Evolutionary conservation across 2,888 invertebrate species (phyloP).

Genomic region (Cyaniris semiargus): DNA sequence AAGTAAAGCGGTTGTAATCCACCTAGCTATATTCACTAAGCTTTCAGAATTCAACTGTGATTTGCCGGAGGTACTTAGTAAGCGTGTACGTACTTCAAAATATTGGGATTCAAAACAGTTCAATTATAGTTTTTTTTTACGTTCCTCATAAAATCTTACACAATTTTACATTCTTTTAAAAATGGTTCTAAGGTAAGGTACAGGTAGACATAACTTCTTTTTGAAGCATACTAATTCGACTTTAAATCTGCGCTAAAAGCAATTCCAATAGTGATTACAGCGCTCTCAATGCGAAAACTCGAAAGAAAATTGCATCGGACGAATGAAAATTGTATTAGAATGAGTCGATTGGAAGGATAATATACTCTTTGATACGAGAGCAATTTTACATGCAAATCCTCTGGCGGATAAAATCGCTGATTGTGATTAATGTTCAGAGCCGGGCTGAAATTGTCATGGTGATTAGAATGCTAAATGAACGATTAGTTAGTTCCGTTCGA

Average conservation of each 20-base stretch:
- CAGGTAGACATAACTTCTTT: neutral
- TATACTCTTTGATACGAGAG: slow-evolving; percentile 11
- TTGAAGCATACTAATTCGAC: neutral
- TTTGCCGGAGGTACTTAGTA: too few relatives aligned
- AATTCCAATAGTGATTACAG: neutral
- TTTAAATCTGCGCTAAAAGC: neutral
- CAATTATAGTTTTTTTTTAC: too few relatives aligned
- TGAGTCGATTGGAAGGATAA: neutral
- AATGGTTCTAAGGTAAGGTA: neutral
- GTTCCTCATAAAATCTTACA: too few relatives aligned
- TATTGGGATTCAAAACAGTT: too few relatives aligned
- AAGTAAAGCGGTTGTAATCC: too few relatives aligned
- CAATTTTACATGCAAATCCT: slow-evolving; percentile 8
- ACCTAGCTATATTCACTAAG: too few relatives aligned
- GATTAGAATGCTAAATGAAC: neutral
- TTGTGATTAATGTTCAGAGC: neutral
- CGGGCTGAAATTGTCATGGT: neutral
- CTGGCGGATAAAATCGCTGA: neutral
- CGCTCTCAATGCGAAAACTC: neutral
- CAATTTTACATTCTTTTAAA: too few relatives aligned
- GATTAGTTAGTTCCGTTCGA: neutral
- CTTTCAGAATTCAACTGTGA: too few relatives aligned
- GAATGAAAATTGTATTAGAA: neutral
- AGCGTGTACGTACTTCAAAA: too few relatives aligned
- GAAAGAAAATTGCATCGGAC: neutral